Base-by-base conservation (phyloP, 1,140 invertebrate genomes). In the Aphaenogaster rudis region DNA sequence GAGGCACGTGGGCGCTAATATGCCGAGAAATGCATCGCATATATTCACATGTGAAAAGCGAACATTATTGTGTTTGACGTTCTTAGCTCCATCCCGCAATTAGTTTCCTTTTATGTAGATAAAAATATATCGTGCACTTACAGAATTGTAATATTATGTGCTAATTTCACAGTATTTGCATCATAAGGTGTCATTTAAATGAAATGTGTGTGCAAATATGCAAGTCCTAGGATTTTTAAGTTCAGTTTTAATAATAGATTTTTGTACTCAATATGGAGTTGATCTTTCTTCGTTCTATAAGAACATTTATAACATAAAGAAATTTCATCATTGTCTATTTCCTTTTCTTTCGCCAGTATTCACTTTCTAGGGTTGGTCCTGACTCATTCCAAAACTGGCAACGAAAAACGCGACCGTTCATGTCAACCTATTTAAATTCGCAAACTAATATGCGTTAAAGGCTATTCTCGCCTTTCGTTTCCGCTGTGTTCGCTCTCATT, bases 401-500 rank as follows among this genome's bases (percentile, higher is more conserved):
- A 67, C 45, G 64, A 45, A 67, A 28, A 67, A 67, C 5, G 39
- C 36, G n/a, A 67, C 2, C 45, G 17, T 67, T 21, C n/a, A 13
- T 4, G 11, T 45, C 64, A 33, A 45, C 64, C 39, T 45, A 67
- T 67, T 45, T 67, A 42, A 67, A 67, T 67, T 67, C n/a, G n/a
- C n/a, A 67, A 21, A 67, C 39, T 63, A 63, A 63, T 63, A 67
- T 3, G 39, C 21, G 64, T 67, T 67, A 67, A 67, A 67, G n/a
- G n/a, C 39, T 15, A 3, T 64, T 64, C 33, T 39, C 64, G 64
- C 64, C 64, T 67, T 64, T 79, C 86, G 45, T 88, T 86, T 88
- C 81, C 54, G 52, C 52, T 63, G 71, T 13, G 72, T 63, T 8
- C 36, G 33, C 72, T 78, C 74, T 78, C 36, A 80, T 89, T 91